Conservation (phyloP, 2,797 vertebrate species). For the Vespertilio murinus region DNA sequence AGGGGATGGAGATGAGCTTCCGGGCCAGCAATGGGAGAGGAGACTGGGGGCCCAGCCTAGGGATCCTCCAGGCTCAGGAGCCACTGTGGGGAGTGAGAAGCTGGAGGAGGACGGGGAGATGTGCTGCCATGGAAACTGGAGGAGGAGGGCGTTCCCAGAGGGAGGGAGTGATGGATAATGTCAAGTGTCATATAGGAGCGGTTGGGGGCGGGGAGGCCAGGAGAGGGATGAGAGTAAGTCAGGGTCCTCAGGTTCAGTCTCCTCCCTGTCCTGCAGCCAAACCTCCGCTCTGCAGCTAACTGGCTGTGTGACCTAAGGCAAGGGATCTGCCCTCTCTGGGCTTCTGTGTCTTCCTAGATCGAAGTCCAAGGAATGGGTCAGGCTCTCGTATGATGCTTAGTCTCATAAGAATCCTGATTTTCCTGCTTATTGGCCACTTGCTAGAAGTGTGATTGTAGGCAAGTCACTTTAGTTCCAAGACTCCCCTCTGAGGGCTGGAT, state of each 20-base stretch:
- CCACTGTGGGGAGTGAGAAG: neutral
- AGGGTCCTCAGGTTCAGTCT: slow-evolving; percentile 7
- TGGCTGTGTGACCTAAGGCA: neutral
- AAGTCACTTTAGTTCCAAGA: neutral
- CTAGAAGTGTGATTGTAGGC: neutral
- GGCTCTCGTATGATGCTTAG: neutral
- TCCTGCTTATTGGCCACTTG: neutral
- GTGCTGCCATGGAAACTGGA: slow-evolving; percentile 74
- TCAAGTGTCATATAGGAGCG: slow-evolving; percentile 52
- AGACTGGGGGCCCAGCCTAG: neutral
- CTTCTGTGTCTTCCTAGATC: neutral
- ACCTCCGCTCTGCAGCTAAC: neutral
- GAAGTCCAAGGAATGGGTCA: neutral
- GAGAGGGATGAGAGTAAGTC: slow-evolving; percentile 19
- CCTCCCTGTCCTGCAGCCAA: neutral
- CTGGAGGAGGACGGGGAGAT: slow-evolving; percentile 54
- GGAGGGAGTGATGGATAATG: slow-evolving; percentile 69
- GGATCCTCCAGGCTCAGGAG: neutral
- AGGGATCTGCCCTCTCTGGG: neutral
- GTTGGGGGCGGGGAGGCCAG: slow-evolving; percentile 49
- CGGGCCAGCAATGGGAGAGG: neutral
- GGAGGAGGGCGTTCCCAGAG: slow-evolving; percentile 68
- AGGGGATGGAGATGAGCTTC: neutral
- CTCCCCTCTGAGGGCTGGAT: neutral
- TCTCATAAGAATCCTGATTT: neutral